Evolutionary conservation across 2,888 invertebrate species (phyloP).

Genomic region (Psylliodes chrysocephalus): DNA sequence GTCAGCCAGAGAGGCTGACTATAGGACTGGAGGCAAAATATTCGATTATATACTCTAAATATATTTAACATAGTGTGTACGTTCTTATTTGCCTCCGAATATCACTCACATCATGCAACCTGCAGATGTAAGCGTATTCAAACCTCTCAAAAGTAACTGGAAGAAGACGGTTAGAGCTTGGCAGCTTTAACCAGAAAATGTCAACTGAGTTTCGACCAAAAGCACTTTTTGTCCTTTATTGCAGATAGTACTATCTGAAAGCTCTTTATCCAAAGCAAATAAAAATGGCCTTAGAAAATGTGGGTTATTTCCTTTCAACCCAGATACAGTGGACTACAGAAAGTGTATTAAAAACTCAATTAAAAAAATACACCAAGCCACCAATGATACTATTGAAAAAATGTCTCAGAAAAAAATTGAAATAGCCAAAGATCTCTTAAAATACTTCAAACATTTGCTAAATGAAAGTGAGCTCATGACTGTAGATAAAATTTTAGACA

Average conservation of each 20-base stretch:
- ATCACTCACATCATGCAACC: constrained; percentile 24
- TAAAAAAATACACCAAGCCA: constrained; percentile 6
- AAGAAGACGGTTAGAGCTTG: constrained; percentile 32
- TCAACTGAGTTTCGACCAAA: no score
- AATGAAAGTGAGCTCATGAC: not conserved
- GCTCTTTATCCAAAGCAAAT: no score
- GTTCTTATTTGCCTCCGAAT: not conserved
- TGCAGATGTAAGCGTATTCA: no score
- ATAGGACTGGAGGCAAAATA: no score
- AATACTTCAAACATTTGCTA: not conserved
- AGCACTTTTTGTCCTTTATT: no score
- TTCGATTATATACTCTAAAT: no score
- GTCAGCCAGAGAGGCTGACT: no score
- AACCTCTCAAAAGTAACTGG: constrained; percentile 31
- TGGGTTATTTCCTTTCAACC: constrained; percentile 17
- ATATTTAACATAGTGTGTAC: not conserved
- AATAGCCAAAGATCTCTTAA: not conserved
- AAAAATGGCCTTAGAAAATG: constrained; percentile 12
- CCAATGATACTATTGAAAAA: not conserved
- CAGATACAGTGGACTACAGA: constrained; percentile 10
- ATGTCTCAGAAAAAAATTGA: constrained; percentile 6
- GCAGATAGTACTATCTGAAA: no score
- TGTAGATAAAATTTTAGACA: not conserved
- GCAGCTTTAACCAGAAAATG: no score
- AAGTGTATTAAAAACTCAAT: constrained; percentile 27